These are phyloP conservation scores for Suncus etruscus DNA, from an alignment of 2,113 vertebrate genomes.

Conservation along the genomic window DNA sequence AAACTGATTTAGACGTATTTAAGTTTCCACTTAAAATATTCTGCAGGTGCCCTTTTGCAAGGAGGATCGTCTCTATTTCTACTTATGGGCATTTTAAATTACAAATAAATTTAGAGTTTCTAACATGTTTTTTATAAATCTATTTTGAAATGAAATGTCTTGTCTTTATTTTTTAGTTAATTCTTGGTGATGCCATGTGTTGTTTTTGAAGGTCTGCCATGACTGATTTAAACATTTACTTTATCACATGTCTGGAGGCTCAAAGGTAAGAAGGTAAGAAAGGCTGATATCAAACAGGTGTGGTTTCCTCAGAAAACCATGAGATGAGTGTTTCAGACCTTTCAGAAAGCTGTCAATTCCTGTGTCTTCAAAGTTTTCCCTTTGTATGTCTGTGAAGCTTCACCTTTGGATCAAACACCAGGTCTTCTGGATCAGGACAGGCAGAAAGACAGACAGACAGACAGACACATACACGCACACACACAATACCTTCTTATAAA, in stretches of 20 bases:
- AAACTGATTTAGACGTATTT: neutral
- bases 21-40: slow-evolving; percentile 7
- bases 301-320: neutral
- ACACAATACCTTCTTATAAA: neutral
- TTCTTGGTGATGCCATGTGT: neutral
- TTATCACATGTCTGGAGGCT: neutral
- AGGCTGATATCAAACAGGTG: neutral
- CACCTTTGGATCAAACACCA: neutral
- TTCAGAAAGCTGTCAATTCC: neutral
- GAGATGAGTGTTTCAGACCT: neutral
- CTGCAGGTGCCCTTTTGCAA: neutral
- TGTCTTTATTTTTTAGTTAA: neutral
- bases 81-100: too few relatives aligned
- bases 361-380: neutral
- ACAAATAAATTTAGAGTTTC: neutral
- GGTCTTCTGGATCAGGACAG: too few relatives aligned
- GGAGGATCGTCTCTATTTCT: neutral
- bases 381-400: neutral
- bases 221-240: neutral
- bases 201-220: neutral
- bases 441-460: too few relatives aligned
- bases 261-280: neutral
- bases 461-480: too few relatives aligned
- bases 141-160: slow-evolving; percentile 1
- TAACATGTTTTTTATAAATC: slow-evolving; percentile 13